Conservation (phyloP, 2,797 vertebrate species). For the Muraenolepis orangiensis region DNA sequence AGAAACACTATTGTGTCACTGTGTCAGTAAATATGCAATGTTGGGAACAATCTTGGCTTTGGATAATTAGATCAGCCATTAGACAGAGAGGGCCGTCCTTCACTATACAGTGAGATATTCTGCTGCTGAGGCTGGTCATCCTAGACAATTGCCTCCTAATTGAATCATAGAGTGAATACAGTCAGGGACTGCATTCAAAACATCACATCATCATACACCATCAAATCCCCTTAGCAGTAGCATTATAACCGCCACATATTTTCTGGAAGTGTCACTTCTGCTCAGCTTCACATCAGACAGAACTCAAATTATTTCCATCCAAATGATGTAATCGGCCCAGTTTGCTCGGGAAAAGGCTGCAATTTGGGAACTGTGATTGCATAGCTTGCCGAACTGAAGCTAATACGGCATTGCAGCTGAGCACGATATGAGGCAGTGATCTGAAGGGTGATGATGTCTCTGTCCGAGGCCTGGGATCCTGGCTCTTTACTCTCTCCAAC, state of each 20-base stretch:
- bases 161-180: conserved; percentile 29
- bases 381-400: no score
- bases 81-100: conserved; percentile 26
- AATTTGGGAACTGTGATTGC: not conserved
- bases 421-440: conserved; percentile 6
- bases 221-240: conserved; percentile 33
- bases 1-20: conserved; percentile 46
- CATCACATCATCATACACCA: conserved; percentile 32
- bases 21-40: conserved; percentile 56
- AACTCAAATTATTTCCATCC: conserved; percentile 35
- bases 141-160: conserved; percentile 22
- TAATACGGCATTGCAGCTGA: no score
- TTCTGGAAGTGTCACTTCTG: conserved; percentile 23
- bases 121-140: conserved; percentile 8
- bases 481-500: no score
- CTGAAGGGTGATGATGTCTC: conserved; percentile 36
- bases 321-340: conserved; percentile 45
- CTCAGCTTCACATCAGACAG: conserved; percentile 7
- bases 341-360: conserved; percentile 12
- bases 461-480: no score
- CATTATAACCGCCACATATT: conserved; percentile 31
- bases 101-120: conserved; percentile 28
- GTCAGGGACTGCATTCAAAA: conserved; percentile 14
- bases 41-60: conserved; percentile 32
- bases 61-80: conserved; percentile 52